A percentile compares a stretch with the other conserved stretches of the same genome.
These are phyloP conservation scores for Cheilosia soror DNA, from an alignment of 2,888 invertebrate genomes.

Conservation along the genomic window DNA sequence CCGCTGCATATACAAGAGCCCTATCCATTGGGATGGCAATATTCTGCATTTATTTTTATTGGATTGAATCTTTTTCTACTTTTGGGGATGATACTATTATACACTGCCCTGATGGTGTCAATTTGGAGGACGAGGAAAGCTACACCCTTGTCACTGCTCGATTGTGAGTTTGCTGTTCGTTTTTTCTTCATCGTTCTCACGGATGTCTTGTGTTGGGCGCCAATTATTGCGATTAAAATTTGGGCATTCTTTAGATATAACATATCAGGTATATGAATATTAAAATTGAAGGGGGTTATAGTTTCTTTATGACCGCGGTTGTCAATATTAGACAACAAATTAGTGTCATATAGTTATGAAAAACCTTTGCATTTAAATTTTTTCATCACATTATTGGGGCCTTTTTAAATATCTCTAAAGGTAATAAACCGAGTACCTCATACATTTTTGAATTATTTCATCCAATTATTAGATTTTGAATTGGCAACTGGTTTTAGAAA, in stretches of 20 bases:
- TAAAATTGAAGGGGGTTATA: background rate
- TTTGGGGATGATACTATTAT: constrained; percentile 86
- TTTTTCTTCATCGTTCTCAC: constrained; percentile 90
- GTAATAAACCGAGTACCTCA: too few species aligned
- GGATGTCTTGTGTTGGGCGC: constrained; percentile 89
- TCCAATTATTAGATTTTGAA: too few species aligned
- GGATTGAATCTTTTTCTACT: constrained; percentile 87
- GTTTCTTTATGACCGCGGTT: background rate
- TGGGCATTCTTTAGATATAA: constrained; percentile 85
- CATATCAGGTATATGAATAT: constrained; percentile 85
- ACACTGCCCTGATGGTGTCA: constrained; percentile 87
- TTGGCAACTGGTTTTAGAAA: background rate
- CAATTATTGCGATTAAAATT: constrained; percentile 87
- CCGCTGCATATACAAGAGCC: constrained; percentile 89
- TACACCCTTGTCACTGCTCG: constrained; percentile 86
- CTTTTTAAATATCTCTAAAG: too few species aligned
- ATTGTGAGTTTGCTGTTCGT: constrained; percentile 87
- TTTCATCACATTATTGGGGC: too few species aligned
- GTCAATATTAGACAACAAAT: too few species aligned
- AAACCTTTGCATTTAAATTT: too few species aligned
- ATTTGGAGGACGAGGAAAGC: constrained; percentile 87
- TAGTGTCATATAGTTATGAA: too few species aligned
- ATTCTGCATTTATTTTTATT: constrained; percentile 88
- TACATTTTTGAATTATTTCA: too few species aligned
- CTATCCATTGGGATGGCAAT: constrained; percentile 88